phyloP scores from a whole-genome alignment of 2,888 invertebrate species.

The Drosophila rubida region DNA sequence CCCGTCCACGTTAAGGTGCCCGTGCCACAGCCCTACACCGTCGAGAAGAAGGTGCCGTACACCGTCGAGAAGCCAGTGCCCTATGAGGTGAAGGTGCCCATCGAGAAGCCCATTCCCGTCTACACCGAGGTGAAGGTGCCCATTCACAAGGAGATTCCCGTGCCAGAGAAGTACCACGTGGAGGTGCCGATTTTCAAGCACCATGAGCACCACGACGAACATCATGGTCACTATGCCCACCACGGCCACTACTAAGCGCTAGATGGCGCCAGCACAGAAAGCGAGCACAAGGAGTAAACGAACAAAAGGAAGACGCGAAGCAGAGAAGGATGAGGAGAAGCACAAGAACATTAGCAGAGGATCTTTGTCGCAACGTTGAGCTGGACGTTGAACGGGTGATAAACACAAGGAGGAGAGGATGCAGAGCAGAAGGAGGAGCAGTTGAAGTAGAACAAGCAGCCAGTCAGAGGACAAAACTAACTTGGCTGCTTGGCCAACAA shows the following conservation, averaged over 20 bases:
- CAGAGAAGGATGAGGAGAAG: constrained; percentile 32
- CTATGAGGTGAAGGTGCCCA: constrained; percentile 88
- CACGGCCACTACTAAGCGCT: constrained; percentile 39
- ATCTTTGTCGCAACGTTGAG: constrained; percentile 82
- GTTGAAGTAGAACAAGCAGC: constrained; percentile 56
- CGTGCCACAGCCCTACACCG: constrained; percentile 92
- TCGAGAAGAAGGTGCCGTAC: constrained; percentile 90
- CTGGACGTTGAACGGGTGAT: constrained; percentile 82
- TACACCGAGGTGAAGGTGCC: constrained; percentile 89
- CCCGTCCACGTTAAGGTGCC: constrained; percentile 92
- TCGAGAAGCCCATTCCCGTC: constrained; percentile 93
- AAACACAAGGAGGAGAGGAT: constrained; percentile 66
- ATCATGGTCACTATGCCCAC: constrained; percentile 60
- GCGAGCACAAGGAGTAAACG: constrained; percentile 78
- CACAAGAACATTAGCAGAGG: constrained; percentile 60
- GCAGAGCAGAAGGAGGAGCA: constrained; percentile 52
- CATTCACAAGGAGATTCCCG: constrained; percentile 91
- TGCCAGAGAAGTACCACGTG: constrained; percentile 88
- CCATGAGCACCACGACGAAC: constrained; percentile 82
- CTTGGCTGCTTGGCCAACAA: constrained; percentile 61
- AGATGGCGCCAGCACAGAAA: constrained; percentile 72
- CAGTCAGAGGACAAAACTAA: constrained; percentile 78
- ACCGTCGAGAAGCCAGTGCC: constrained; percentile 92
- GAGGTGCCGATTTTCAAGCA: constrained; percentile 85
- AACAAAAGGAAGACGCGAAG: constrained; percentile 28